A percentile compares a stretch with the other conserved stretches of the same genome.
Conservation (phyloP, 1,140 invertebrate species). For the Bathynomus jamesi region DNA sequence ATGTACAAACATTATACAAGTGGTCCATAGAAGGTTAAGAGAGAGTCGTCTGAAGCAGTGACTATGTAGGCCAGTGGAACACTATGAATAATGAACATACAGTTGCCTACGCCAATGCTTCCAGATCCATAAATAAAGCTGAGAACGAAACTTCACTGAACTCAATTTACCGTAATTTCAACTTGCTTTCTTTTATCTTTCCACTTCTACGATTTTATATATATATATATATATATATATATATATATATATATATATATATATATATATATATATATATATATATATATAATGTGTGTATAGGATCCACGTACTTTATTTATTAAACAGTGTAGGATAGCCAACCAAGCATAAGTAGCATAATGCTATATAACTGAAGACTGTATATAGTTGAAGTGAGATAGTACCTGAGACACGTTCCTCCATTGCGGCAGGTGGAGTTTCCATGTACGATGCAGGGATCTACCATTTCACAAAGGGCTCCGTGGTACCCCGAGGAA, state of each 20-base stretch:
- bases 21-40: too few species aligned
- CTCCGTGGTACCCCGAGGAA: constrained; percentile 26
- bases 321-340: too few species aligned
- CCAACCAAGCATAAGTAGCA: too few species aligned
- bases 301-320: not conserved
- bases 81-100: not conserved
- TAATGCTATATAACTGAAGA: too few species aligned
- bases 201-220: not conserved
- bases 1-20: too few species aligned
- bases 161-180: too few species aligned
- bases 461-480: constrained; percentile 21
- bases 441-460: constrained; percentile 16
- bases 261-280: constrained; percentile 3
- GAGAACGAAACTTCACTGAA: too few species aligned
- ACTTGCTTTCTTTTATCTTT: not conserved
- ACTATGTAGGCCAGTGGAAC: too few species aligned
- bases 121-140: too few species aligned
- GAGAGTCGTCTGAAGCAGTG: too few species aligned
- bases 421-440: constrained; percentile 7
- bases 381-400: too few species aligned
- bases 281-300: not conserved
- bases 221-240: constrained; percentile 2
- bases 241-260: constrained; percentile 3
- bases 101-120: too few species aligned
- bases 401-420: not conserved